phyloP scores from a whole-genome alignment of 2,888 invertebrate genomes.

The Platycnemis pennipes region DNA sequence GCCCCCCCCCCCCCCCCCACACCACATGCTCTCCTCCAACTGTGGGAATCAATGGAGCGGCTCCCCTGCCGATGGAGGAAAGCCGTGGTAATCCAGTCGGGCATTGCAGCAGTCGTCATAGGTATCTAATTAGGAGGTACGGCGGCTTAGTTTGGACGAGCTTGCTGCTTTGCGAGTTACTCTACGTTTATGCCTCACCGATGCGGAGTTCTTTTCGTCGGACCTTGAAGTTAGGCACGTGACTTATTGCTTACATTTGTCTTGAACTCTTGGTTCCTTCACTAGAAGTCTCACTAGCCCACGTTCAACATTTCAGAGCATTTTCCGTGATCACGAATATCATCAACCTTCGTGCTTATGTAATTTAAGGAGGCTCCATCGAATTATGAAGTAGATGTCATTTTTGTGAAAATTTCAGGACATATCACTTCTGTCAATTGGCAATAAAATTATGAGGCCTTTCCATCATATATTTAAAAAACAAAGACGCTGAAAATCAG shows the following conservation, averaged over 20 bases:
- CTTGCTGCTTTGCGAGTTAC: neutral
- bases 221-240: neutral
- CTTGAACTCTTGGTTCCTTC: too few species aligned
- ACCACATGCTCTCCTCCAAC: neutral
- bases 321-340: too few species aligned
- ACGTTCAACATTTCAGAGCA: too few species aligned
- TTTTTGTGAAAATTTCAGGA: too few species aligned
- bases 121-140: neutral
- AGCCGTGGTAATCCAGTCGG: constrained; percentile 3
- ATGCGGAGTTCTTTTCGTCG: neutral
- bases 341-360: too few species aligned
- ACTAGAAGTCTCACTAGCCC: too few species aligned
- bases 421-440: too few species aligned
- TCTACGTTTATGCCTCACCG: neutral
- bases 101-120: neutral
- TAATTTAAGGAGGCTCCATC: too few species aligned
- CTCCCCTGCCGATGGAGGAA: neutral
- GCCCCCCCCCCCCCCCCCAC: neutral
- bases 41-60: constrained; percentile 12
- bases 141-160: neutral
- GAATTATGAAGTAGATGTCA: too few species aligned
- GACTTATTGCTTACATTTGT: neutral
- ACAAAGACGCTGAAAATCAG: too few species aligned
- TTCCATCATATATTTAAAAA: too few species aligned
- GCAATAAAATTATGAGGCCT: too few species aligned